Evolutionary conservation across 2,113 vertebrate genomes (phyloP), one percentile per base, ranked within the genome.

Genomic region (Lethenteron camtschaticum): DNA sequence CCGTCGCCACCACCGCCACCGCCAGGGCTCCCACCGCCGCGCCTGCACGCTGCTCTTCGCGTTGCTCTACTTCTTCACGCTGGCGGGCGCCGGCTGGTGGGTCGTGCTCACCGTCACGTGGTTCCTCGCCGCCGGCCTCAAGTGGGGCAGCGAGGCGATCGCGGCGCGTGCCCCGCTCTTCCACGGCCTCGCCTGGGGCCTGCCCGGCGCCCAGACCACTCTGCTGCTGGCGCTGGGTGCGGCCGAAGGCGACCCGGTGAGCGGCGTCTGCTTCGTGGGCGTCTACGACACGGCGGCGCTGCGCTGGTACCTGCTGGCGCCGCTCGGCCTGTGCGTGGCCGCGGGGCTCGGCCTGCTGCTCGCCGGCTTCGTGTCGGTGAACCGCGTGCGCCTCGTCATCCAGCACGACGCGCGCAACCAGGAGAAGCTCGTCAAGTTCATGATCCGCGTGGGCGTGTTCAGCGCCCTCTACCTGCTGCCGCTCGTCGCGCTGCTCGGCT

Each of bases 61-160:
- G 90, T 84, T 95, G 68, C 85, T 96, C 69, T 99, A 96, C 77
- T 99, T 96, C 83, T 99, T 99, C 79, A 96, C 90, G 78, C 95
- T 95, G 92, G 92, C 94, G 2, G 94, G 94, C 78, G 94, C 89
- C 2, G 82, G 91, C n/a, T 99, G 94, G 94, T 99, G 94, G 94
- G 94, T 96, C 74, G 89, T 99, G 71, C 86, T 99, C n/a, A 96
- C 94, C 74, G 88, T 96, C 78, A 96, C 94, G 1, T 99, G 92
- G 92, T 96, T 99, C 79, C 79, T 99, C 81, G 94, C 94, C 0
- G 94, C 94, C 1, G 94, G 95, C 76, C 92, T 91, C 72, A 99
- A 99, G 77, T 99, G 94, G 94, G 94, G 94, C 74, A 96, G 90
- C 2, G 94, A 99, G 80, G 94, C 94, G 68, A 99, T 99, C 13